These are phyloP conservation scores for Littorina saxatilis DNA, from an alignment of 1,140 invertebrate genomes.

Conservation along the genomic window DNA sequence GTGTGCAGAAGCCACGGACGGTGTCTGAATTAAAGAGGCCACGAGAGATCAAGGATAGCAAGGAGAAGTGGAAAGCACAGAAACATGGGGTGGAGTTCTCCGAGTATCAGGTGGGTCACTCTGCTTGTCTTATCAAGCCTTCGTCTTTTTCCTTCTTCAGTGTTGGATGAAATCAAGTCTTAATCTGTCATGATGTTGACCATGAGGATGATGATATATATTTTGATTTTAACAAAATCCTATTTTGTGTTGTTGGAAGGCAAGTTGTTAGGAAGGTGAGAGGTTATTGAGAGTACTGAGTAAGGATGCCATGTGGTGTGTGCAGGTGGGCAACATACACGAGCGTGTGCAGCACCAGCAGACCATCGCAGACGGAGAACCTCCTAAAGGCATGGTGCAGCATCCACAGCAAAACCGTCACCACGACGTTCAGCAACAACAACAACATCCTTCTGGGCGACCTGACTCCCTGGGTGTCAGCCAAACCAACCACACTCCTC, in stretches of 20 bases:
- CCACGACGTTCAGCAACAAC: not conserved
- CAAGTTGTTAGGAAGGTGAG: too few species aligned
- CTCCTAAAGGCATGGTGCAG: not conserved
- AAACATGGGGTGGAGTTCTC: constrained; percentile 60
- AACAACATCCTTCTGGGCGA: not conserved
- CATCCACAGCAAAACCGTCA: not conserved
- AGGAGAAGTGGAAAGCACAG: constrained; percentile 59
- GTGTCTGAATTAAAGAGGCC: constrained; percentile 41
- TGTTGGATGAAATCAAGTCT: too few species aligned
- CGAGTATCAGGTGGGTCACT: constrained; percentile 37
- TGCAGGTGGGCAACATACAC: constrained; percentile 35
- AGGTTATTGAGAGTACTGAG: too few species aligned
- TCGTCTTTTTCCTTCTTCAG: too few species aligned
- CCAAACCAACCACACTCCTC: constrained; percentile 25
- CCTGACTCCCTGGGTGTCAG: constrained; percentile 22
- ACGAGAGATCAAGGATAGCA: constrained; percentile 52
- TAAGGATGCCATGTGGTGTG: not conserved
- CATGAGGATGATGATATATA: too few species aligned
- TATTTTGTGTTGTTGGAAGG: too few species aligned
- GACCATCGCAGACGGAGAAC: not conserved
- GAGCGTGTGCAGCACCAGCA: constrained; percentile 17
- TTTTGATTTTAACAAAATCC: too few species aligned
- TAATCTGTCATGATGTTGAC: too few species aligned
- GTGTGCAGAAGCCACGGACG: constrained; percentile 52
- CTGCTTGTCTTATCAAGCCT: too few species aligned